phyloP scores from a whole-genome alignment of 2,888 invertebrate genomes.

The Lycophotia porphyrea region DNA sequence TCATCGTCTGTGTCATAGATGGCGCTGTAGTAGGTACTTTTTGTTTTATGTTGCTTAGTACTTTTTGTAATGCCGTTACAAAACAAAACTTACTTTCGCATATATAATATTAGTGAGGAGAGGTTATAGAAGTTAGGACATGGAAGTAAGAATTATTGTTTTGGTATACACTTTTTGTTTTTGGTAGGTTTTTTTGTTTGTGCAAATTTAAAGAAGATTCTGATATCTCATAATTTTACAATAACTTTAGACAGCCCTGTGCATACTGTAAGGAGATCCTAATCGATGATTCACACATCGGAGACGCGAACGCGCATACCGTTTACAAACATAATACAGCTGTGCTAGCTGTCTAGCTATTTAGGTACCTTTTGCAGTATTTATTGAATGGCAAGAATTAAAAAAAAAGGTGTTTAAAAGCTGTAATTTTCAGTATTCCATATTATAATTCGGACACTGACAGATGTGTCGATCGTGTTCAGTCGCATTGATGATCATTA shows the following conservation, averaged over 20 bases:
- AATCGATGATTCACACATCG: slow-evolving; percentile 27
- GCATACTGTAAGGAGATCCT: background rate
- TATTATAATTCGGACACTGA: background rate
- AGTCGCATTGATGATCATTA: background rate
- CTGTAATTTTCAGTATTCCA: background rate
- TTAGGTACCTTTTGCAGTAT: background rate
- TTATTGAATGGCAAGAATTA: too few relatives aligned
- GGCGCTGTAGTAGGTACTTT: too few relatives aligned
- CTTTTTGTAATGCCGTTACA: too few relatives aligned
- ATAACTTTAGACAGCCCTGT: slow-evolving; percentile 4
- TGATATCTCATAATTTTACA: background rate
- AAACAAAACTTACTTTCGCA: too few relatives aligned
- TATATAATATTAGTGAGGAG: too few relatives aligned
- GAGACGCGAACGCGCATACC: background rate
- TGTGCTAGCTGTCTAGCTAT: background rate
- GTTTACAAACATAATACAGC: background rate
- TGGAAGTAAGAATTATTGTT: too few relatives aligned
- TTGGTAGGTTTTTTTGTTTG: too few relatives aligned
- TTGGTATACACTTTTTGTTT: background rate
- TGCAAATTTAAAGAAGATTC: background rate
- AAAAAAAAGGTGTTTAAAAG: too few relatives aligned
- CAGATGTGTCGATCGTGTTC: background rate
- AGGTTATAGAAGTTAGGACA: too few relatives aligned
- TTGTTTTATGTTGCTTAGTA: too few relatives aligned
- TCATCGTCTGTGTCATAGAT: too few relatives aligned